Base-by-base conservation (phyloP, 2,113 vertebrate species). In the Nyctereutes procyonoides region DNA sequence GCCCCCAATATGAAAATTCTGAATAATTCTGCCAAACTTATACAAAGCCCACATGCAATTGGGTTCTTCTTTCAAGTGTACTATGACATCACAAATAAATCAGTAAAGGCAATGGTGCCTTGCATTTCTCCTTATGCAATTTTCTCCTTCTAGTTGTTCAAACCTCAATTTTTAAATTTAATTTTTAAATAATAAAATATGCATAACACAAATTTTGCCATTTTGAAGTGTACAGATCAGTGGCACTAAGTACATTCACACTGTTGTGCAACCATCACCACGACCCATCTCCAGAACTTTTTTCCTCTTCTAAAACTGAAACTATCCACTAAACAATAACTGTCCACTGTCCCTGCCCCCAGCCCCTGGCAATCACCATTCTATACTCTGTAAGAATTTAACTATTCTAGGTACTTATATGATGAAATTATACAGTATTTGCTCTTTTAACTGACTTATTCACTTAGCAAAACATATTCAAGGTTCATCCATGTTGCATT, bases 1-100 rank as follows among this genome's bases (percentile, higher is more conserved):
- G 43, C 43, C 43, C 43, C 30, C 56, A 96, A 86, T 86, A 87
- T 35, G 7, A 92, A 94, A 97, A 73, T 83, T 95, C n/a, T 87
- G 32, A 82, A 79, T 62, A 4, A 90, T 77, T 86, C 67, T 83
- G 28, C n/a, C 38, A 82, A 93, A 94, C 13, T 87, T 80, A 77
- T 8, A 88, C 19, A 94, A 56, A 80, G 2, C 8, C 5, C 65
- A 13, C 20, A 30, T 55, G 6, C 62, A 81, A 92, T 7, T 83
- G 32, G n/a, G 22, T 48, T 95, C n/a, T 81, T 90, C 19, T 88
- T 93, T 87, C 58, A 95, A 95, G 91, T 88, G 24, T 71, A 62
- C 63, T 81, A 2, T 71, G n/a, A 32, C 15, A 91, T 58, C 69
- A 83, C 51, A 91, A 83, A 80, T 26, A 88, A 20, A 79, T 90